These are phyloP conservation scores for Neotoxoptera formosana DNA, from an alignment of 1,140 invertebrate genomes.

Conservation along the genomic window DNA sequence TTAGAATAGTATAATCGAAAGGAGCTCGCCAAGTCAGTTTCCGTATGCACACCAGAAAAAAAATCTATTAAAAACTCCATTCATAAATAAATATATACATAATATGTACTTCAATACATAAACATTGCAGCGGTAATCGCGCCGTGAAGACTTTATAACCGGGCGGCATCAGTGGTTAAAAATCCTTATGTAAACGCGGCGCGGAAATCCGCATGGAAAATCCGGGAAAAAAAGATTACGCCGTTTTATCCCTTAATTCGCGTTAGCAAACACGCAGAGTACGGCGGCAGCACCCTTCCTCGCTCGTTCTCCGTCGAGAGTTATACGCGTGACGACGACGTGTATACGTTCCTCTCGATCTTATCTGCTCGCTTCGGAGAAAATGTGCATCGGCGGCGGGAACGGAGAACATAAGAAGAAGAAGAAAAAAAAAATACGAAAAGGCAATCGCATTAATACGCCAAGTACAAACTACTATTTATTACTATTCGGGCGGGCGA, in stretches of 20 bases:
- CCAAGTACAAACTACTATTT: conserved; percentile 58
- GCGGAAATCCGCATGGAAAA: neutral
- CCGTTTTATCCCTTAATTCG: conserved; percentile 55
- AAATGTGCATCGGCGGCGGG: conserved; percentile 35
- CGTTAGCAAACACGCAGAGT: neutral
- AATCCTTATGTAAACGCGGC: conserved; percentile 33
- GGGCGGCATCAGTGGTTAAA: neutral
- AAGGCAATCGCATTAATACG: conserved; percentile 58
- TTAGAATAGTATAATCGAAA: neutral
- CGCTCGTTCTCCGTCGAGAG: conserved; percentile 1
- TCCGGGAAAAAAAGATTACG: conserved; percentile 28
- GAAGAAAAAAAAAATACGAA: neutral
- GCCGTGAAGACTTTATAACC: neutral
- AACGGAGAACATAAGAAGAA: neutral
- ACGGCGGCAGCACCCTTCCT: neutral
- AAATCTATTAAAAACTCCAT: neutral
- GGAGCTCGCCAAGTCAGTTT: neutral
- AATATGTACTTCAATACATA: neutral
- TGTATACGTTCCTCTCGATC: conserved; percentile 45
- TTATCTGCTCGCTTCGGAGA: conserved; percentile 21
- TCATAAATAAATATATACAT: neutral
- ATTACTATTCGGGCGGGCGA: conserved; percentile 51
- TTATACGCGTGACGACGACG: conserved; percentile 50
- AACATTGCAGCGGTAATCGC: neutral
- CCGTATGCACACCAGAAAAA: neutral